Evolutionary conservation across 1,140 invertebrate species (phyloP), one percentile per base, ranked within the genome.

Genomic region (Trichoplusia ni): DNA sequence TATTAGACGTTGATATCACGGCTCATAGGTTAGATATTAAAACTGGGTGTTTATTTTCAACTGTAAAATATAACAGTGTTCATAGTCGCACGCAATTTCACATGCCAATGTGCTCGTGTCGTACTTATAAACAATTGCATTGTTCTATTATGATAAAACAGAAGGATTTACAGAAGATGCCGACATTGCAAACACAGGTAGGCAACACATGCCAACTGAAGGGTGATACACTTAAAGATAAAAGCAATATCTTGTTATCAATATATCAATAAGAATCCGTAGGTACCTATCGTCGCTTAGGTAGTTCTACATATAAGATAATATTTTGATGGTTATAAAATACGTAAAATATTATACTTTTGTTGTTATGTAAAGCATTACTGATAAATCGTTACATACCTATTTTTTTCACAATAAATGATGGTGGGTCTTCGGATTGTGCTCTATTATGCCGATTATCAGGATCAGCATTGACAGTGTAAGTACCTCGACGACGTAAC

Each of bases 401-500:
- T 53, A 64, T 68, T 69, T 72, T 78, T 69, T 84, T 87, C 9
- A 77, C 33, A 16, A 76, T 16, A 58, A 76, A 69, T 21, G 69
- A 63, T 4, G 73, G 33, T 47, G 68, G 54, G 31, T 81, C 75
- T 8, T 73, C 59, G 5, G 75, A 53, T 61, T 82, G 82, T 11
- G 71, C 51, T 42, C 64, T 75, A 35, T 42, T 64, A 49, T 74
- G 68, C 31, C 75, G 69, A 53, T 73, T 62, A 5, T 73, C 77
- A 19, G 75, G 64, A 53, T 84, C 84, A 67, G 75, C 73, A 47
- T 89, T 89, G 35, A 89, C 86, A 7, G 84, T 86, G 51, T 89
- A 89, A 49, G 82, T 86, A 44, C 85, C 85, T 31, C 86, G 80
- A 19, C 86, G 79, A 33, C 85, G 77, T 60, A 89, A 71, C 86